Base-by-base conservation (phyloP, 2,797 vertebrate genomes). In the Scolopax rusticola region DNA sequence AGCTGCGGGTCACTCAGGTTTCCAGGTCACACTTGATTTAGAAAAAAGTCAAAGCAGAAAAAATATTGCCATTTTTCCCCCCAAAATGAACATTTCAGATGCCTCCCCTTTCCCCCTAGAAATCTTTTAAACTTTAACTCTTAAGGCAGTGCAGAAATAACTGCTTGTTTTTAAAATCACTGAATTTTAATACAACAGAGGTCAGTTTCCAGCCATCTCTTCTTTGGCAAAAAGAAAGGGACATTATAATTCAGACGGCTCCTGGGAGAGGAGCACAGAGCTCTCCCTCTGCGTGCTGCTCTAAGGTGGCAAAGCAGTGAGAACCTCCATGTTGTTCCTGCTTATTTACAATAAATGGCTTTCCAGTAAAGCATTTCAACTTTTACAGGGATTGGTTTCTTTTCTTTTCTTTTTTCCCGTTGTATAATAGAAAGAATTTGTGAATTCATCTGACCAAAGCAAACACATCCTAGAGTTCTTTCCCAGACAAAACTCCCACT, bases 401-500 rank as follows among this genome's bases (percentile, higher is more conserved):
- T 57, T 68, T 50, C 8, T 36, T 25, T 67, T 38, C 24, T 18
- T 8, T 9, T 30, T 16, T 15, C 6, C 59, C 43, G 57, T 11
- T 73, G 43, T 67, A 33, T 47, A 79, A 71, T 9, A 88, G 53
- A 65, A 79, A 70, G 33, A 63, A 69, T 93, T 41, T 54, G 45
- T 93, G 69, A 89, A 90, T 86, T 69, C 73, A 78, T 88, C 65
- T 80, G 89, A 90, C 79, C 78, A 94, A 87, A 85, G 90, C 85
- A 97, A 95, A 95, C 28, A 67, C 57, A 75, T 47, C 71, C 78
- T 70, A 68, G 63, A 13, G 38, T 74, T 94, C 87, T 87, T 91
- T 93, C 79, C 80, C 89, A 95, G 89, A 81, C 59, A 77, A 75
- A 95, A 91, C 85, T 91, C 87, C 89, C 95, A 94, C 93, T 67